Evolutionary conservation across 2,113 vertebrate genomes (phyloP).

Genomic region (Marcusenius ussheri): DNA sequence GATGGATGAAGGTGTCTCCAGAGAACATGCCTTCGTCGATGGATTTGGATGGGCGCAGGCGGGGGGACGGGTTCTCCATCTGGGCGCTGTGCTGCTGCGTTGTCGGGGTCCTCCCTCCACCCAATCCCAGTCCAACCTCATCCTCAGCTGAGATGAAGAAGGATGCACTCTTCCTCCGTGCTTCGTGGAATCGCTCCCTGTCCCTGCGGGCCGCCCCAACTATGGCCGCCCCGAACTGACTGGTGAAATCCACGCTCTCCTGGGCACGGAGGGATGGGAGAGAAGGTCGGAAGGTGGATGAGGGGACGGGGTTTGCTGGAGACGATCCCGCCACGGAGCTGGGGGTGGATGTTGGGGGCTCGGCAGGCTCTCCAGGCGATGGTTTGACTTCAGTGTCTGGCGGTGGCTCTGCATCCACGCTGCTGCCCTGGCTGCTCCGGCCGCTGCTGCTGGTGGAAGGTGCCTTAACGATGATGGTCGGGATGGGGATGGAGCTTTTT

Average conservation of each 20-base stretch:
- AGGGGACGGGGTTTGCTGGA: conserved; percentile 59
- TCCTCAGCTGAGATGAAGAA: conserved; percentile 83
- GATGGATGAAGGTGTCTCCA: conserved; percentile 69
- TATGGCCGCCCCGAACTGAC: conserved; percentile 62
- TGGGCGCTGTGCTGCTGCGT: conserved; percentile 43
- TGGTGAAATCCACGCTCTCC: conserved; percentile 67
- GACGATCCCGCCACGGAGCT: conserved; percentile 38
- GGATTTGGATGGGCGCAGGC: conserved; percentile 80
- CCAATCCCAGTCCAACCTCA: conserved; percentile 55
- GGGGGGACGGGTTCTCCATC: conserved; percentile 57
- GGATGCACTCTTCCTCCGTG: conserved; percentile 76
- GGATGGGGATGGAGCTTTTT: conserved; percentile 86
- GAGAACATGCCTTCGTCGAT: conserved; percentile 88
- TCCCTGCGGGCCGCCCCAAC: conserved; percentile 72
- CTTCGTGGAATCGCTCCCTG: conserved; percentile 77
- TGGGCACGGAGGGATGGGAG: conserved; percentile 45
- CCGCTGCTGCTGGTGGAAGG: conserved; percentile 90
- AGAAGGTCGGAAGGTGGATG: conserved; percentile 48
- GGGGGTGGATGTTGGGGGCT: conserved; percentile 32
- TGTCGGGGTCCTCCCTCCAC: conserved; percentile 47
- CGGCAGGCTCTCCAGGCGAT: conserved; percentile 28
- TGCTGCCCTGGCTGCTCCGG: conserved; percentile 85
- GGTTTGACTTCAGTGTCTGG: conserved; percentile 44
- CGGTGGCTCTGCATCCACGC: conserved; percentile 67
- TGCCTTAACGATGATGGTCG: conserved; percentile 86